Evolutionary conservation across 2,113 vertebrate genomes (phyloP).

Genomic region (Pangasianodon hypophthalmus): DNA sequence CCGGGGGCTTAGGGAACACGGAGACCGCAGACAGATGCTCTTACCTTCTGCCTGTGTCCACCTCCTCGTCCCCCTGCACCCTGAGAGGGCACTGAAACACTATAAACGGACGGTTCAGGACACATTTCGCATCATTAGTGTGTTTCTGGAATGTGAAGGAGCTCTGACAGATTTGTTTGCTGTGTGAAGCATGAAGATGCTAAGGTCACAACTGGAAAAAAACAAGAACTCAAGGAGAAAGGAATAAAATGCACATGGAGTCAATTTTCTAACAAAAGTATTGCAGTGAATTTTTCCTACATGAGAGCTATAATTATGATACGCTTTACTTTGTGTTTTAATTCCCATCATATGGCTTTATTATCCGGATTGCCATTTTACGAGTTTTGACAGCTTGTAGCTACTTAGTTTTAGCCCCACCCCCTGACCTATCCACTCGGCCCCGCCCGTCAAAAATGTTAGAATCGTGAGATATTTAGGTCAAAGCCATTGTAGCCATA

Average conservation of each 20-base stretch:
- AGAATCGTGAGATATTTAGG: background rate
- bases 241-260: background rate
- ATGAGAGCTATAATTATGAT: too few relatives aligned
- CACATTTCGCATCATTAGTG: background rate
- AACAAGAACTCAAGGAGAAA: background rate
- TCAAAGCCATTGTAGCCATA: background rate
- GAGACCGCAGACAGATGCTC: constrained; percentile 18
- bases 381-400: background rate
- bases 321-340: too few relatives aligned
- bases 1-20: background rate
- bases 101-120: background rate
- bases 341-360: background rate
- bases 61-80: background rate
- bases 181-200: background rate
- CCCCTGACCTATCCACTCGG: background rate
- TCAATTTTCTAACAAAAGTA: too few relatives aligned
- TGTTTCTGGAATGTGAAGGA: constrained; percentile 5
- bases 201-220: background rate
- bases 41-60: background rate
- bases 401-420: background rate
- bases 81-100: background rate
- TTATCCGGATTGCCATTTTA: background rate
- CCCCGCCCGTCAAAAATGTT: background rate
- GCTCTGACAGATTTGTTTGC: background rate
- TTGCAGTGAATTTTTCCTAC: too few relatives aligned